Conservation (phyloP, 2,888 invertebrate species). For the Spilarctia lutea region DNA sequence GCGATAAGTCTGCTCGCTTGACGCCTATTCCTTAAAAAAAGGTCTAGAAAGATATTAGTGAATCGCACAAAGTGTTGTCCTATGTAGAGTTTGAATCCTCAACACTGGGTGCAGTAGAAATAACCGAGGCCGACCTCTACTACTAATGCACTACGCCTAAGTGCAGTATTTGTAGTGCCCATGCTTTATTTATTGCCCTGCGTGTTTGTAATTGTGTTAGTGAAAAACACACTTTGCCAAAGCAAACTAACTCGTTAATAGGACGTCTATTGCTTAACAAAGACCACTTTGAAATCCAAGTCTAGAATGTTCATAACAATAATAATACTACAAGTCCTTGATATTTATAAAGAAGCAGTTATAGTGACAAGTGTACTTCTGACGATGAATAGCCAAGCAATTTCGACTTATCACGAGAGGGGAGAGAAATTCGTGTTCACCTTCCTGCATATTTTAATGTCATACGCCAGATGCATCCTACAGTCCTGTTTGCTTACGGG, state of each 20-base stretch:
- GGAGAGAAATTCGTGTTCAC: not conserved
- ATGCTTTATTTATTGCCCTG: too few relatives aligned
- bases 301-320: not conserved
- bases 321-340: not conserved
- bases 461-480: constrained; percentile 10
- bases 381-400: not conserved
- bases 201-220: too few relatives aligned
- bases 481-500: not conserved
- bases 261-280: not conserved
- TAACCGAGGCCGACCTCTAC: too few relatives aligned
- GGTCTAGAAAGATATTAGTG: too few relatives aligned
- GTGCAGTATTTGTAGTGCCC: too few relatives aligned
- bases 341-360: not conserved
- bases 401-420: not conserved
- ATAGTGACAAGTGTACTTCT: constrained; percentile 1
- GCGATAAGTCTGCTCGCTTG: too few relatives aligned
- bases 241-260: not conserved
- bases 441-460: constrained; percentile 9
- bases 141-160: too few relatives aligned
- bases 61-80: too few relatives aligned
- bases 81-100: too few relatives aligned
- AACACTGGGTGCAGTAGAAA: too few relatives aligned
- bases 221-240: not conserved
- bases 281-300: not conserved
- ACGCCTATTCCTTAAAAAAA: too few relatives aligned